A percentile compares a stretch with the other conserved stretches of the same genome.
These are phyloP conservation scores for Serranochromis macrocephalus DNA, from an alignment of 2,113 vertebrate genomes.

Conservation along the genomic window DNA sequence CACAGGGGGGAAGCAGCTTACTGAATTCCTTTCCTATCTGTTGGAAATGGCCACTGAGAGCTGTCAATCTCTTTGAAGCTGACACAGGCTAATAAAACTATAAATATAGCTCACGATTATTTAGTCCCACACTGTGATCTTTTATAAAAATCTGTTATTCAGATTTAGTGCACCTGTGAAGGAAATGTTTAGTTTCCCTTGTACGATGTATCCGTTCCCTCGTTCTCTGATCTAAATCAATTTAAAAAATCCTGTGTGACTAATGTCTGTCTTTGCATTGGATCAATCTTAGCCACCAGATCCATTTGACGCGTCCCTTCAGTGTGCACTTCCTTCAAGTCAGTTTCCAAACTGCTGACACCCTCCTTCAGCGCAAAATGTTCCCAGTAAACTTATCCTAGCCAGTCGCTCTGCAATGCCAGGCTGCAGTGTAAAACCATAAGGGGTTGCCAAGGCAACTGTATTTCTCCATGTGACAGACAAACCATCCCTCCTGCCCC, in stretches of 20 bases:
- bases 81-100: background rate
- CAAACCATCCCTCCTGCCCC: constrained; percentile 19
- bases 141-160: background rate
- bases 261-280: background rate
- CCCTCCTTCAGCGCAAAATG: background rate
- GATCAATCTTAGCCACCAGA: background rate
- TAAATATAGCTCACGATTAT: background rate
- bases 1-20: constrained; percentile 32
- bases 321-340: background rate
- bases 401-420: constrained; percentile 29
- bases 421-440: constrained; percentile 47
- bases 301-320: background rate
- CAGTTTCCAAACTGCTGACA: constrained; percentile 11
- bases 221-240: background rate
- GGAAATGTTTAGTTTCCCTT: background rate
- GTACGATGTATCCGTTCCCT: background rate
- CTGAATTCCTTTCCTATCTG: background rate
- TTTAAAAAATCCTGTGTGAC: background rate
- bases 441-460: constrained; percentile 67
- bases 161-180: background rate
- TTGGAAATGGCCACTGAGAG: background rate
- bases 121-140: background rate
- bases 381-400: constrained; percentile 33
- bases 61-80: background rate
- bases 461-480: constrained; percentile 41